phyloP scores from a whole-genome alignment of 2,113 vertebrate genomes.

The Furnarius figulus region DNA sequence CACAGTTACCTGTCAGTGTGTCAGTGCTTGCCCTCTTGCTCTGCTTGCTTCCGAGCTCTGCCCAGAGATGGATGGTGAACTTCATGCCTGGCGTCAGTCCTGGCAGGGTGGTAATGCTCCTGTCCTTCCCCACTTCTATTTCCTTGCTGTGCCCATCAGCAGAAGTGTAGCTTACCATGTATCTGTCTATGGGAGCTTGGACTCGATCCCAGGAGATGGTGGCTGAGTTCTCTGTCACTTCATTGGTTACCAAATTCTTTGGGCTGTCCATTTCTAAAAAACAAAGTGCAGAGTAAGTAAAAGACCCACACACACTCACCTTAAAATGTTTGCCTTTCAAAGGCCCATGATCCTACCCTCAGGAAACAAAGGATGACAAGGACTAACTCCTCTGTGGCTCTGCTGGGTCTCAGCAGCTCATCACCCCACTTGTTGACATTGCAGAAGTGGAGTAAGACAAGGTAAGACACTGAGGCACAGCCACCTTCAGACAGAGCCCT shows the following conservation, averaged over 20 bases:
- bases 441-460: neutral
- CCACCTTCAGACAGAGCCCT: neutral
- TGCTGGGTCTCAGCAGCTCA: neutral
- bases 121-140: conserved; percentile 67
- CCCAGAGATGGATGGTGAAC: conserved; percentile 77
- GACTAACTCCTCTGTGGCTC: neutral
- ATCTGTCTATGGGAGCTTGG: conserved; percentile 77
- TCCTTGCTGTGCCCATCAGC: conserved; percentile 72
- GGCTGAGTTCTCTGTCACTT: conserved; percentile 77
- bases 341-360: neutral
- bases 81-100: conserved; percentile 73
- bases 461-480: neutral
- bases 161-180: conserved; percentile 77
- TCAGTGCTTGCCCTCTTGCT: conserved; percentile 73
- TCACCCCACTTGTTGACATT: neutral
- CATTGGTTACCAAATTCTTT: conserved; percentile 65
- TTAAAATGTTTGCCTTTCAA: neutral
- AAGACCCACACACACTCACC: neutral
- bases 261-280: conserved; percentile 52
- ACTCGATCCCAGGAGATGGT: conserved; percentile 78
- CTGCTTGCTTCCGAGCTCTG: conserved; percentile 68
- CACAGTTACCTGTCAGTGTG: conserved; percentile 74
- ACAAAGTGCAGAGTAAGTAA: neutral
- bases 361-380: neutral
- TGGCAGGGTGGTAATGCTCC: conserved; percentile 59